phyloP scores from a whole-genome alignment of 1,140 invertebrate genomes.

The Drosophila funebris region DNA sequence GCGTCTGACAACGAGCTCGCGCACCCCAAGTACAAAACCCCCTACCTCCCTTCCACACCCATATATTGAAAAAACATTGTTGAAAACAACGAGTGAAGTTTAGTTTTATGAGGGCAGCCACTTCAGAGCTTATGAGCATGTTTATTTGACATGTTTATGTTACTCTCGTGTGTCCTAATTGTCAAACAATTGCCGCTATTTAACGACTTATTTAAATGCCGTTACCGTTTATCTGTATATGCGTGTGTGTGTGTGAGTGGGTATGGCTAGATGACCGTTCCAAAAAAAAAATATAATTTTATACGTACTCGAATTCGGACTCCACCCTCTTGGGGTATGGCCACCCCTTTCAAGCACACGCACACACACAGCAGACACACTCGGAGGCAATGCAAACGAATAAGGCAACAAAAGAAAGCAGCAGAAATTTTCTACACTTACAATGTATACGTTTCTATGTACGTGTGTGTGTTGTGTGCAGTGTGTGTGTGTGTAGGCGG shows the following conservation, averaged over 20 bases:
- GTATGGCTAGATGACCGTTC: conserved; percentile 15
- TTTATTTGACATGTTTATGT: conserved; percentile 15
- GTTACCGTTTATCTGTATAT: conserved; percentile 6
- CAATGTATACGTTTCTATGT: conserved; percentile 38
- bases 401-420: conserved; percentile 52
- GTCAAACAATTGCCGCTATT: conserved; percentile 41
- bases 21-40: conserved; percentile 5
- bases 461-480: conserved; percentile 22
- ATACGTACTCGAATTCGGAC: conserved; percentile 36
- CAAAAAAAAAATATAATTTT: conserved; percentile 13
- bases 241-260: conserved; percentile 6
- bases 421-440: conserved; percentile 63
- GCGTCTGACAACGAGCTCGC: conserved; percentile 14
- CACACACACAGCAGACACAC: conserved; percentile 22
- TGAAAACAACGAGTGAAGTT: conserved; percentile 7
- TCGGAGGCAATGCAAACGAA: conserved; percentile 40
- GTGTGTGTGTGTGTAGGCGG: conserved; percentile 39
- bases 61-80: background rate
- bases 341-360: conserved; percentile 44
- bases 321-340: conserved; percentile 54
- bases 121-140: background rate
- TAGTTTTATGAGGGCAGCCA: conserved; percentile 17
- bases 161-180: conserved; percentile 10
- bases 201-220: conserved; percentile 34
- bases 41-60: background rate